Conservation (phyloP, 1,140 invertebrate genomes). For the Palaemon carinicauda region DNA sequence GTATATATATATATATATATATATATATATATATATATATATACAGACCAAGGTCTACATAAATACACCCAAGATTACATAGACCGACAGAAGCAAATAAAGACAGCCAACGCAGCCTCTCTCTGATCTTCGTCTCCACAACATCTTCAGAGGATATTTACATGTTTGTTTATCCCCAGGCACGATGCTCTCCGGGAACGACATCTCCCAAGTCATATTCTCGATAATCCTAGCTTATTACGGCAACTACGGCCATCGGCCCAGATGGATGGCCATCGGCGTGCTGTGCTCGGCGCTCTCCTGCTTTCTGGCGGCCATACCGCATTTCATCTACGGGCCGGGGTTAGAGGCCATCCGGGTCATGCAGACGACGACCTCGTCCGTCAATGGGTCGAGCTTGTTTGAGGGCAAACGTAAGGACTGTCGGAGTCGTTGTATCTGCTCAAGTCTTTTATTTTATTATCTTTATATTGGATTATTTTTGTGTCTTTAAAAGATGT, state of each 20-base stretch:
- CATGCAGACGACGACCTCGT: too few relatives aligned
- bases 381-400: neutral
- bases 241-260: constrained; percentile 70
- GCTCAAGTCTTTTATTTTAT: too few relatives aligned
- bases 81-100: constrained; percentile 60
- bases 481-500: too few relatives aligned
- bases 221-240: constrained; percentile 71
- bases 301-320: constrained; percentile 73
- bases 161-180: constrained; percentile 65
- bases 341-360: constrained; percentile 61
- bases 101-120: neutral
- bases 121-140: neutral
- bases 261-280: constrained; percentile 70
- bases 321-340: constrained; percentile 75
- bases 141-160: neutral
- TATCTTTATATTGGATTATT: too few relatives aligned
- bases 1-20: too few relatives aligned
- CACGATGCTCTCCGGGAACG: constrained; percentile 76
- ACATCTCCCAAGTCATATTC: constrained; percentile 75
- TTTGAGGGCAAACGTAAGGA: neutral
- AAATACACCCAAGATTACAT: too few relatives aligned
- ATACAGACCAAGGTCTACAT: too few relatives aligned
- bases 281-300: constrained; percentile 65
- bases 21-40: too few relatives aligned
- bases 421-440: neutral